A percentile compares a stretch with the other conserved stretches of the same genome.
These are phyloP conservation scores for Elegia similella DNA, from an alignment of 2,888 invertebrate species.

Conservation along the genomic window DNA sequence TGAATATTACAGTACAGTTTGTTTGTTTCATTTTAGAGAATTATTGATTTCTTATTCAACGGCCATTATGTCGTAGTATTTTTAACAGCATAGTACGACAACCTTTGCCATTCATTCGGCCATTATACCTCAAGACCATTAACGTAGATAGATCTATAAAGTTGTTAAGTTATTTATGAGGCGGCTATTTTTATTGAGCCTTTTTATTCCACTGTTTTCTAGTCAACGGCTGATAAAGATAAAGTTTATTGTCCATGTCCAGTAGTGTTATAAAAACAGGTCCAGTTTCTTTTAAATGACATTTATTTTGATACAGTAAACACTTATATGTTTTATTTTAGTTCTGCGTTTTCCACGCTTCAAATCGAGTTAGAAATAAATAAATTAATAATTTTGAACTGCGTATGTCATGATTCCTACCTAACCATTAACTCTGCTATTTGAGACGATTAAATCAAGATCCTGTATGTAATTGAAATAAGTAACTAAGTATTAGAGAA, in stretches of 20 bases:
- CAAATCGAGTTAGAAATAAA: too few relatives aligned
- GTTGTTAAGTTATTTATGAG: slow-evolving; percentile 9
- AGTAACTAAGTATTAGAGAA: too few relatives aligned
- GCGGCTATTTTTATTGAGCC: slow-evolving; percentile 1
- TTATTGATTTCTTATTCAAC: neutral
- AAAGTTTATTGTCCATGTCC: neutral
- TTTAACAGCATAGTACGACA: neutral
- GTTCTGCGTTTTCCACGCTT: too few relatives aligned
- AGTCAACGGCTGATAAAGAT: neutral
- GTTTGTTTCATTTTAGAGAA: neutral
- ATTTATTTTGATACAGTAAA: too few relatives aligned
- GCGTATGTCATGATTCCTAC: too few relatives aligned
- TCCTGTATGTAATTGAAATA: too few relatives aligned
- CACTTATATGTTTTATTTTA: too few relatives aligned
- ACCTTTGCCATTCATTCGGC: neutral
- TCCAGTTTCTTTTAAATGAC: neutral
- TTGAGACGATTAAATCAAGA: too few relatives aligned
- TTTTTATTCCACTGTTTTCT: slow-evolving; percentile 1
- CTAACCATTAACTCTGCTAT: too few relatives aligned
- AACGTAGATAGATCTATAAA: neutral
- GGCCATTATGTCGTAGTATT: neutral
- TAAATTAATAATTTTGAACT: too few relatives aligned
- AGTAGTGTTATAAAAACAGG: neutral
- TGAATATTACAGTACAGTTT: too few relatives aligned
- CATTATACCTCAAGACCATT: neutral